A percentile compares a stretch with the other conserved stretches of the same genome.
Evolutionary conservation across 2,888 invertebrate genomes (phyloP).

Genomic region (Idaea straminata): DNA sequence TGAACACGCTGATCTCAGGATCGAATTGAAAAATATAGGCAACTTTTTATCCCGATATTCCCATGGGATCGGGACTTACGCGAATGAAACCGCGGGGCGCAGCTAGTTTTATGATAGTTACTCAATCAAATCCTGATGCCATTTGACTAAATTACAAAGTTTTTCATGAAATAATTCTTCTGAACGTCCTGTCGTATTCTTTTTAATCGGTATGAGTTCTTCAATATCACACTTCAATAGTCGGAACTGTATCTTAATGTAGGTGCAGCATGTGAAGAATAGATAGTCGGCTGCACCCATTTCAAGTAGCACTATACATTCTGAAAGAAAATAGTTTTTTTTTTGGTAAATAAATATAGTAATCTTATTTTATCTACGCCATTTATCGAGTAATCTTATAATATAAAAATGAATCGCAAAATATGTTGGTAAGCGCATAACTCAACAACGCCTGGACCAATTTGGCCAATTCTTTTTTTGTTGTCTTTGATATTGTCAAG

Average conservation of each 20-base stretch:
- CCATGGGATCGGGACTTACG: no score
- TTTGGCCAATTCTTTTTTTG: no score
- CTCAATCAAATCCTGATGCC: conserved; percentile 46
- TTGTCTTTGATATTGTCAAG: no score
- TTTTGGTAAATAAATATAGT: background rate
- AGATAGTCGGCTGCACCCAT: conserved; percentile 44
- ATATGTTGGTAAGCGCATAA: no score
- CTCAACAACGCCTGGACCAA: no score
- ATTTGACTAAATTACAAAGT: conserved; percentile 32
- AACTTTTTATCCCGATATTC: no score
- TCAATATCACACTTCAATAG: conserved; percentile 39
- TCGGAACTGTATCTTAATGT: conserved; percentile 42
- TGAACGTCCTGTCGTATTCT: conserved; percentile 7
- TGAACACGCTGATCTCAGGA: no score
- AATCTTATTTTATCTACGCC: background rate
- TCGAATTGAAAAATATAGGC: no score
- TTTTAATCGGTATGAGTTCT: conserved; percentile 24
- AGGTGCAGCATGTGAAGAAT: conserved; percentile 45
- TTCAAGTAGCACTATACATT: conserved; percentile 39
- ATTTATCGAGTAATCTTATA: background rate
- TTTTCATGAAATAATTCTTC: conserved; percentile 21
- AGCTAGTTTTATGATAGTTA: no score
- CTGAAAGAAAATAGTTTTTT: conserved; percentile 29
- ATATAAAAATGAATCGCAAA: no score
- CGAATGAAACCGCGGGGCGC: no score